These are phyloP conservation scores for Rousettus madagascariensis DNA, from an alignment of 2,797 vertebrate species.

Conservation along the genomic window DNA sequence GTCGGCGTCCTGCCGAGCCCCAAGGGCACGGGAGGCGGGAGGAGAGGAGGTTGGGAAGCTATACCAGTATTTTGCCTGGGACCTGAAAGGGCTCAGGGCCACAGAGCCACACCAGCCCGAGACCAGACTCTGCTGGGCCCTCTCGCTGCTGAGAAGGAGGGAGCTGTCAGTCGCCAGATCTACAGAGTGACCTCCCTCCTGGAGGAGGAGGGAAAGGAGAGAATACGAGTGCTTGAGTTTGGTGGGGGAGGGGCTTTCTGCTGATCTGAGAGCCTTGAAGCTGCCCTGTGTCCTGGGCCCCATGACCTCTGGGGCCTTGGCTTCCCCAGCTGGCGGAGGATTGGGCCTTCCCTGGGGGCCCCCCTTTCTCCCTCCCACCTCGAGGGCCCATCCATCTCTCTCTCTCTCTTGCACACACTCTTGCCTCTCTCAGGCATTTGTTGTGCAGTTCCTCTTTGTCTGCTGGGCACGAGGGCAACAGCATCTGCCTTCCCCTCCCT, in stretches of 20 bases:
- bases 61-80: background rate
- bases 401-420: constrained; percentile 20
- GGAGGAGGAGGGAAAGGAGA: constrained; percentile 45
- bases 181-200: constrained; percentile 25
- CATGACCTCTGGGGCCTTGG: constrained; percentile 77
- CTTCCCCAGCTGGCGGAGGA: constrained; percentile 68
- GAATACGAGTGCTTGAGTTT: constrained; percentile 15
- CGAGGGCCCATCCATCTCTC: constrained; percentile 44
- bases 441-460: constrained; percentile 78
- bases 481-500: constrained; percentile 58
- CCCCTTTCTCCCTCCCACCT: constrained; percentile 20
- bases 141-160: background rate
- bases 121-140: background rate
- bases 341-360: constrained; percentile 63
- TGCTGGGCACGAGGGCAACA: constrained; percentile 76
- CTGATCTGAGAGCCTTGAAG: constrained; percentile 51
- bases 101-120: background rate
- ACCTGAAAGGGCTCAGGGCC: constrained; percentile 22
- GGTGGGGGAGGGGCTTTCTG: constrained; percentile 58
- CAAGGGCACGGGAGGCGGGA: background rate
- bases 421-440: constrained; percentile 73
- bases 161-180: constrained; percentile 12
- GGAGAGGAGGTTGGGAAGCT: background rate
- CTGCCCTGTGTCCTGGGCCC: constrained; percentile 72
- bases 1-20: background rate